phyloP scores from a whole-genome alignment of 2,797 vertebrate species.

The Anniella stebbinsi region DNA sequence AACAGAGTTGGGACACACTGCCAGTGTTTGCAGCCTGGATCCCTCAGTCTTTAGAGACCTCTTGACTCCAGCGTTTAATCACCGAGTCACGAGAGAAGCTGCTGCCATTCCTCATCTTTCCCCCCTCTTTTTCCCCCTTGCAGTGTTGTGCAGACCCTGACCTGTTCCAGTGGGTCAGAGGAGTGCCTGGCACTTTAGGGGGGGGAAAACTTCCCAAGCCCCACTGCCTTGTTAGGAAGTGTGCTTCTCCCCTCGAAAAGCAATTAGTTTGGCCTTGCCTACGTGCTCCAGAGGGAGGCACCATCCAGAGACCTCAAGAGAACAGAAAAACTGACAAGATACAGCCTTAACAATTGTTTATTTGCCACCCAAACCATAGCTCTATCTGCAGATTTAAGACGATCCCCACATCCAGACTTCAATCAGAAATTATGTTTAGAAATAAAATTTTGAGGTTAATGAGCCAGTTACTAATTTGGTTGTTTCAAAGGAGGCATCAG shows the following conservation, averaged over 20 bases:
- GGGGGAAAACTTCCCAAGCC: not conserved
- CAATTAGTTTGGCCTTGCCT: not conserved
- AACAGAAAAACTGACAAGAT: not conserved
- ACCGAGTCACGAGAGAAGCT: too few species aligned
- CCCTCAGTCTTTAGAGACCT: too few species aligned
- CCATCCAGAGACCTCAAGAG: not conserved
- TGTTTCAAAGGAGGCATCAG: not conserved
- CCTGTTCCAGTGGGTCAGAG: not conserved
- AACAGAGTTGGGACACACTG: too few species aligned
- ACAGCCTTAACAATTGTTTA: too few species aligned
- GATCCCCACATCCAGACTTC: not conserved
- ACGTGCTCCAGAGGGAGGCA: not conserved
- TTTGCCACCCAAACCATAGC: not conserved
- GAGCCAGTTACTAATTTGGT: not conserved
- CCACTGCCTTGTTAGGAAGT: not conserved
- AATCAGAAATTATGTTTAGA: not conserved
- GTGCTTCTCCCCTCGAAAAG: not conserved
- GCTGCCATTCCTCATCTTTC: too few species aligned
- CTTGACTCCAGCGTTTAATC: too few species aligned
- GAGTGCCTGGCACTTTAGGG: not conserved
- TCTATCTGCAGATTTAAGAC: not conserved
- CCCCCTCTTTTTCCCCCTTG: too few species aligned
- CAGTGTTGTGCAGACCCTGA: not conserved
- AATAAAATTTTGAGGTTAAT: not conserved
- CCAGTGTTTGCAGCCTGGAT: too few species aligned